Conservation (phyloP, 1,140 invertebrate species). For the Brachystomella parvula region DNA sequence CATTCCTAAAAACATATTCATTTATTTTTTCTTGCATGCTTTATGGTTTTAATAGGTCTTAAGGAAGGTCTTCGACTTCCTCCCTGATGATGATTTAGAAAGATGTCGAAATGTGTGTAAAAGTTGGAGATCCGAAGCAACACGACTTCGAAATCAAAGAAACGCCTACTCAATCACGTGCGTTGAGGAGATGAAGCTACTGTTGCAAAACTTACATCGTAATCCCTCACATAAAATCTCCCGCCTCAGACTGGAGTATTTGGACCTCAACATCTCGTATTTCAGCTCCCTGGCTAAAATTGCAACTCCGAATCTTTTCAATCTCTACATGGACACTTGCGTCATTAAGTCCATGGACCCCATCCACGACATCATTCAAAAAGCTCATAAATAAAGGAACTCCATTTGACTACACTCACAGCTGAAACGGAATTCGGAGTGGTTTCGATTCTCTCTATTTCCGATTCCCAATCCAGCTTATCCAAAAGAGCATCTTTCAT, state of each 20-base stretch:
- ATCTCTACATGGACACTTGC: slow-evolving; percentile 2
- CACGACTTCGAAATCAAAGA: neutral
- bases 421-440: no score
- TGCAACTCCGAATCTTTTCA: neutral
- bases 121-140: neutral
- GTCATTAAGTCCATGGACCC: neutral
- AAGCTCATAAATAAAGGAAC: no score
- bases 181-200: neutral
- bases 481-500: neutral
- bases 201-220: neutral
- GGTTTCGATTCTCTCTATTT: neutral
- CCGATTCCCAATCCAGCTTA: neutral
- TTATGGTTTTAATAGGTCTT: no score
- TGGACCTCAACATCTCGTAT: neutral
- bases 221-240: neutral
- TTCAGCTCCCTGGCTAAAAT: neutral
- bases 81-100: neutral
- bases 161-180: neutral
- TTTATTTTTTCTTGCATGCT: no score
- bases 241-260: neutral
- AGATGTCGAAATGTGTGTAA: neutral
- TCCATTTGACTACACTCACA: no score
- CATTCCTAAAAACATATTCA: no score
- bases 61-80: neutral
- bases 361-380: neutral